Evolutionary conservation across 2,113 vertebrate genomes (phyloP), one percentile per base, ranked within the genome.

Genomic region (Ciconia stormi): DNA sequence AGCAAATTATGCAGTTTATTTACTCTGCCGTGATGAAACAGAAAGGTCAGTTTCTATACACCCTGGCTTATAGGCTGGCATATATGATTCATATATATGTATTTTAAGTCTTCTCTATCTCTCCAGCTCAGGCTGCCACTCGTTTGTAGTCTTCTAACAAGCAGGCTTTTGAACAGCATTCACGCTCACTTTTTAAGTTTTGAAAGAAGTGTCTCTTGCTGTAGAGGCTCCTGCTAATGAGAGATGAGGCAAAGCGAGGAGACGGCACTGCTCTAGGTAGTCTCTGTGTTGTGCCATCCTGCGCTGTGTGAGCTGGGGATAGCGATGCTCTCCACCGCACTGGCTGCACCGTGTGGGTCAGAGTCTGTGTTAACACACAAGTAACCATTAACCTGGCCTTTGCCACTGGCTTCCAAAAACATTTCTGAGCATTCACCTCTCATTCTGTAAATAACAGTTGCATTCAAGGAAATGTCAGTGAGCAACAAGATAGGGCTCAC

Each of bases 381-480:
- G 81, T 96, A 97, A 98, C 97, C 94, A 97, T 97, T 97, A 97
- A 98, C 95, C 95, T 49, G 81, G 82, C 82, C 90, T 88, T 92
- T 84, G 76, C 87, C 2, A 11, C 87, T 6, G 4, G 56, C 71
- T 94, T 86, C 91, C 91, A 90, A 76, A 95, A 91, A 9, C 78
- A 49, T 89, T 73, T 93, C 53, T 94, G 88, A 96, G 86, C 58
- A 23, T 77, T 96, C 95, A 90, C 94, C 90, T 93, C 91, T 78
- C 5, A 2, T 93, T 97, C 87, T 82, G 90, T 80, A 92, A 90
- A 16, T 81, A 94, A 73, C 73, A 72, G 93, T 16, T 58, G 21
- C 53, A 66, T 83, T 83, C 85, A 89, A 87, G 72, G 23, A 90
- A 96, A 96, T 94, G 92, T 78, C 89, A 96, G 83, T 9, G 29